These are phyloP conservation scores for Heteromurus nitidus DNA, from an alignment of 2,888 invertebrate species.

Conservation along the genomic window DNA sequence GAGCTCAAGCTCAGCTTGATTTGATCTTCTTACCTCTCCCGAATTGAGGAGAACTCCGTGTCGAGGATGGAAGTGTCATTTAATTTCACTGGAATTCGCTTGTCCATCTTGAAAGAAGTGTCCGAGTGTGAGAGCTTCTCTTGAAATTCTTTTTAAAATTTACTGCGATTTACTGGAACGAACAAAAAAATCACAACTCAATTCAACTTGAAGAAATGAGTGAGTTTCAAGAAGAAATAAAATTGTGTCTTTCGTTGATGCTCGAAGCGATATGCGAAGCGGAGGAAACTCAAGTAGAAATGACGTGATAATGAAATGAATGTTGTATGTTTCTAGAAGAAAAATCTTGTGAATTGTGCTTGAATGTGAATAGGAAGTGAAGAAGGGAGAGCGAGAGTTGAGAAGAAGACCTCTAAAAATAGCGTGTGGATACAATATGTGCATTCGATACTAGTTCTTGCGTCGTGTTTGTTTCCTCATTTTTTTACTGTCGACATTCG, in stretches of 20 bases:
- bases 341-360: too few relatives aligned
- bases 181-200: too few relatives aligned
- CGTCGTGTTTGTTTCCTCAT: too few relatives aligned
- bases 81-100: conserved; percentile 89
- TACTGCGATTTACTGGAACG: not conserved
- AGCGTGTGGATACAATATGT: conserved; percentile 42
- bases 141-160: not conserved
- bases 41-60: conserved; percentile 96
- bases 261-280: not conserved
- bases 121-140: too few relatives aligned
- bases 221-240: not conserved
- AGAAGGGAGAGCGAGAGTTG: too few relatives aligned
- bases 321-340: not conserved
- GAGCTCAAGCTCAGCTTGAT: too few relatives aligned
- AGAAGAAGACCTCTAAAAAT: conserved; percentile 62
- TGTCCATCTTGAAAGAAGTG: conserved; percentile 69
- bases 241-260: too few relatives aligned
- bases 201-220: too few relatives aligned
- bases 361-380: too few relatives aligned
- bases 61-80: conserved; percentile 97
- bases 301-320: conserved; percentile 7
- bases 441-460: not conserved
- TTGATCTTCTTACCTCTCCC: conserved; percentile 87
- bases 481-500: too few relatives aligned
- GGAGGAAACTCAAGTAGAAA: not conserved